phyloP scores from a whole-genome alignment of 92 coral and sea anemone genomes.

The Isaurus tuberculatus region DNA sequence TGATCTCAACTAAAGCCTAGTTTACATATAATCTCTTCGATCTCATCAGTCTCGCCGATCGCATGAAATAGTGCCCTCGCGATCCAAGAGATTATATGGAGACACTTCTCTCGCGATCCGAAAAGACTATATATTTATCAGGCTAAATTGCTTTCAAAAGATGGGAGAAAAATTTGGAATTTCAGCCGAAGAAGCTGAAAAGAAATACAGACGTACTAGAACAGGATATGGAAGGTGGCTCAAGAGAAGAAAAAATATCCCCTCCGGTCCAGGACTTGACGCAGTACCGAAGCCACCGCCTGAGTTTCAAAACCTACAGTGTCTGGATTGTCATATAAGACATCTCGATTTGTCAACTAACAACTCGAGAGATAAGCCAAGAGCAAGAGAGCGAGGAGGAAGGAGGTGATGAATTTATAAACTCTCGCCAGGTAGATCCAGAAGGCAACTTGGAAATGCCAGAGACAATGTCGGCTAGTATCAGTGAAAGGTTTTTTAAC shows the following conservation, averaged over 20 bases:
- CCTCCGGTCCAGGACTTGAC: slow-evolving; percentile 38
- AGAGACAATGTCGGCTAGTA: slow-evolving; percentile 19
- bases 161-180: slow-evolving; percentile 8
- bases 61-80: no score
- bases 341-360: background rate
- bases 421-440: slow-evolving; percentile 17
- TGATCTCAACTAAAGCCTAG: slow-evolving; percentile 7
- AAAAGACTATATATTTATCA: no score
- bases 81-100: no score
- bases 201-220: slow-evolving; percentile 1
- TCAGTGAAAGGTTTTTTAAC: slow-evolving; percentile 27
- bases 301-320: slow-evolving; percentile 5
- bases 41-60: no score
- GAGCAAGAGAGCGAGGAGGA: slow-evolving; percentile 7
- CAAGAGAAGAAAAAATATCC: slow-evolving; percentile 24
- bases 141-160: slow-evolving; percentile 25
- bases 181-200: slow-evolving; percentile 21
- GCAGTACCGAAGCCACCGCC: slow-evolving; percentile 42
- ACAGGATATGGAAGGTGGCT: slow-evolving; percentile 27
- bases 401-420: slow-evolving; percentile 22
- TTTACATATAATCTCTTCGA: no score
- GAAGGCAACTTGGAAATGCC: slow-evolving; percentile 13
- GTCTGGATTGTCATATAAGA: slow-evolving; percentile 8
- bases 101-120: no score
- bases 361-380: slow-evolving; percentile 33